phyloP scores from a whole-genome alignment of 2,797 vertebrate genomes.

The Mus caroli region DNA sequence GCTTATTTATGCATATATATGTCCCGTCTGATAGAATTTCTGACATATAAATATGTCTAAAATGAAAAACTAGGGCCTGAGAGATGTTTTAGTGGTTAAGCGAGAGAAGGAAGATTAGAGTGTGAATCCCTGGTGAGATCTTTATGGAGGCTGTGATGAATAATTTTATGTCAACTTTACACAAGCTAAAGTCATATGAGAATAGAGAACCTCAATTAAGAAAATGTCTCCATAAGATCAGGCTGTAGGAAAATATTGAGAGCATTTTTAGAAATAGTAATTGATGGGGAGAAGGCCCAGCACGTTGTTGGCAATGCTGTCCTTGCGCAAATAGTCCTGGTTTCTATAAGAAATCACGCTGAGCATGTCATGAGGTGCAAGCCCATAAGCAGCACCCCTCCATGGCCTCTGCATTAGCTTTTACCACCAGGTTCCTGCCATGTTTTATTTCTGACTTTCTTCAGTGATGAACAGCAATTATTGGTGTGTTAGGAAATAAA shows the following conservation, averaged over 20 bases:
- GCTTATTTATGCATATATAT: not conserved
- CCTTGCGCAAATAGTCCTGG: not conserved
- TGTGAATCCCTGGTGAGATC: not conserved
- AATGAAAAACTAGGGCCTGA: not conserved
- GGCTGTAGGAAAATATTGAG: not conserved
- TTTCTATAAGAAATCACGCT: not conserved
- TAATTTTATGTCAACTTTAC: not conserved
- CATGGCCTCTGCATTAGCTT: not conserved
- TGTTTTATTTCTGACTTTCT: not conserved
- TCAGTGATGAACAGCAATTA: not conserved
- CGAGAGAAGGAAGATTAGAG: not conserved
- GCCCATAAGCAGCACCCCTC: not conserved
- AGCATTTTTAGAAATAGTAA: not conserved
- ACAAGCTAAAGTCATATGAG: not conserved
- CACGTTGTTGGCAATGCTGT: not conserved
- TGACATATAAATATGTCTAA: not conserved
- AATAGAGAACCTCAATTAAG: not conserved
- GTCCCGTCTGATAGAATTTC: not conserved
- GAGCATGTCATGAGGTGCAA: not conserved
- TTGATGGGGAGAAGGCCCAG: not conserved
- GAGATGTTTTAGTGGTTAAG: not conserved
- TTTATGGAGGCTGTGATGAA: not conserved
- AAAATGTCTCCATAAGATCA: not conserved
- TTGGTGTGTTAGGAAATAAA: not conserved
- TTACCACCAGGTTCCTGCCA: not conserved